These are phyloP conservation scores for Oryzias dopingdopingensis DNA, from an alignment of 2,797 vertebrate species.

Conservation along the genomic window DNA sequence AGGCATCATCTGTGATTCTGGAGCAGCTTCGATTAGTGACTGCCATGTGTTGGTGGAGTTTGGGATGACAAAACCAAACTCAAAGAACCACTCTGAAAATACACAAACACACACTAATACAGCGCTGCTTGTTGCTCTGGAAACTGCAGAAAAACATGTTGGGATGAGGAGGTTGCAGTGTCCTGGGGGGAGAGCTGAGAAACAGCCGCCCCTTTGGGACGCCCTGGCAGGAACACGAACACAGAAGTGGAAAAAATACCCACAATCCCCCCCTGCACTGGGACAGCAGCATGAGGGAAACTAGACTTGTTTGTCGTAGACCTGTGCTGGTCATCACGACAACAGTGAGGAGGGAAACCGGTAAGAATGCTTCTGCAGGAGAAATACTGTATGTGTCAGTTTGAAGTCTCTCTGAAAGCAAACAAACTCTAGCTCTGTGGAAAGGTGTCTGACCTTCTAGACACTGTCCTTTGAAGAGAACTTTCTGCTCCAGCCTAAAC, in stretches of 20 bases:
- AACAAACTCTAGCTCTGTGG: not conserved
- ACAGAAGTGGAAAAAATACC: not conserved
- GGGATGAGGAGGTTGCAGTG: conserved; percentile 15
- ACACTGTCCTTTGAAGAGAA: conserved; percentile 99
- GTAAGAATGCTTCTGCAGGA: too few relatives aligned
- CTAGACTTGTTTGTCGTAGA: too few relatives aligned
- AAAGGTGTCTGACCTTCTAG: conserved; percentile 86
- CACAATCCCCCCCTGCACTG: too few relatives aligned
- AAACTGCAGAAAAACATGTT: conserved; percentile 49
- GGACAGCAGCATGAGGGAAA: too few relatives aligned
- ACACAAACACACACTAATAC: conserved; percentile 17
- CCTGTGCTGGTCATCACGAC: too few relatives aligned
- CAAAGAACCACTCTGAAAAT: conserved; percentile 94
- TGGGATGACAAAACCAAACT: conserved; percentile 98
- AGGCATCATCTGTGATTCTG: conserved; percentile 99
- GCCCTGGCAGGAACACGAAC: not conserved
- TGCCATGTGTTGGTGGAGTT: conserved; percentile 99
- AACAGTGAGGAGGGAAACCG: too few relatives aligned
- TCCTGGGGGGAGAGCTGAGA: conserved; percentile 7
- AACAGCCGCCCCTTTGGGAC: conserved; percentile 11
- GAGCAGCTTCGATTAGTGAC: conserved; percentile 98
- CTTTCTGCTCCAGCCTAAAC: conserved; percentile 98
- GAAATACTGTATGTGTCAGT: too few relatives aligned
- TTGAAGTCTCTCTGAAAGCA: too few relatives aligned
- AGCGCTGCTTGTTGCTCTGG: conserved; percentile 1